phyloP scores from a whole-genome alignment of 1,140 invertebrate genomes.

The Bradysia coprophila region DNA sequence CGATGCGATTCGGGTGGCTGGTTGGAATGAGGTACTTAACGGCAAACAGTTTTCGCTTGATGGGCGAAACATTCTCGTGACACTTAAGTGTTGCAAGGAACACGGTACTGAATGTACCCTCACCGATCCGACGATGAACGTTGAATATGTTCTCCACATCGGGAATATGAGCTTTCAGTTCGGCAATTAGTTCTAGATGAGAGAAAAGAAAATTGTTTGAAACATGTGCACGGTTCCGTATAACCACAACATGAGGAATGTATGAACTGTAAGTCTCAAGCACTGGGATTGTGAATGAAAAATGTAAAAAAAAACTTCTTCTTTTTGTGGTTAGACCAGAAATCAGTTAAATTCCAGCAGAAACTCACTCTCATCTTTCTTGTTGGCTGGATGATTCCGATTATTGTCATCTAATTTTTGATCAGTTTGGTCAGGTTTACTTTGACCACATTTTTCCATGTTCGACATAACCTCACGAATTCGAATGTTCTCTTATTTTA shows the following conservation, averaged over 20 bases:
- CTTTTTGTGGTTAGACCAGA: neutral
- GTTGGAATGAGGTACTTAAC: slow-evolving; percentile 72
- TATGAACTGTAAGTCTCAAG: neutral
- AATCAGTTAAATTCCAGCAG: neutral
- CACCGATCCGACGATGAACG: slow-evolving; percentile 49
- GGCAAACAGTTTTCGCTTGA: slow-evolving; percentile 42
- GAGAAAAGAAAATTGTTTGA: neutral
- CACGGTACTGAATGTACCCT: slow-evolving; percentile 70
- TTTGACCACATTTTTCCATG: slow-evolving; percentile 1
- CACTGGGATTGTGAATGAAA: too few relatives aligned
- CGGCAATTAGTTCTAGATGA: slow-evolving; percentile 24
- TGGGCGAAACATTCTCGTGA: slow-evolving; percentile 23
- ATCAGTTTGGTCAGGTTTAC: neutral
- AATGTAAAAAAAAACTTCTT: neutral
- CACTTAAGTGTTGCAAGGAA: slow-evolving; percentile 48
- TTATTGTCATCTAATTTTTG: neutral
- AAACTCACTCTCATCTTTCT: neutral
- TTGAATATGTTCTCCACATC: slow-evolving; percentile 41
- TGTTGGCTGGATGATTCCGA: neutral
- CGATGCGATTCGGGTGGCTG: slow-evolving; percentile 53
- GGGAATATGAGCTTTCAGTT: slow-evolving; percentile 34
- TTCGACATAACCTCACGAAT: slow-evolving; percentile 2
- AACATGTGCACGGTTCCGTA: neutral
- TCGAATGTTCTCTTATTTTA: too few relatives aligned
- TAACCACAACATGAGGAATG: neutral